Conservation (phyloP, 2,113 vertebrate genomes). For the Megalops atlanticus region DNA sequence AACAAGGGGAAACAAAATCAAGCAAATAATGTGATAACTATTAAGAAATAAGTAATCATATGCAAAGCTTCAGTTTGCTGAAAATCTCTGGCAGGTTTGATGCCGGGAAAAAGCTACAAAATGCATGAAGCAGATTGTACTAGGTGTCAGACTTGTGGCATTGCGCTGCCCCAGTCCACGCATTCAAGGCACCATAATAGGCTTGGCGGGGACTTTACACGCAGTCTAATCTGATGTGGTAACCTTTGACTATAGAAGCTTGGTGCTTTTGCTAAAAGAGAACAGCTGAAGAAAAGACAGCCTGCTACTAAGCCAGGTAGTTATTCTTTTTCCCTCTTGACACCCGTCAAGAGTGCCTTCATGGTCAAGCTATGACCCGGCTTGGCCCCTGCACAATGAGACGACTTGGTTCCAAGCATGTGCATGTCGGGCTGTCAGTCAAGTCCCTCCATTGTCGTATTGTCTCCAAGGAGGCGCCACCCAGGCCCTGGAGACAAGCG, state of each 20-base stretch:
- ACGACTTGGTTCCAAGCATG: constrained; percentile 40
- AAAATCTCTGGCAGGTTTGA: constrained; percentile 2
- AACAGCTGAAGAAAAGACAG: constrained; percentile 41
- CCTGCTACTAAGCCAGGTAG: constrained; percentile 38
- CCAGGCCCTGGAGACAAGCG: constrained; percentile 22
- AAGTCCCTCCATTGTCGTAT: constrained; percentile 41
- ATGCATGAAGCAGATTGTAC: constrained; percentile 37
- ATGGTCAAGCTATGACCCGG: constrained; percentile 34
- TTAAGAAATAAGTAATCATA: constrained; percentile 34
- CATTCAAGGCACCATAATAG: constrained; percentile 61
- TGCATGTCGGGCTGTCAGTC: constrained; percentile 37
- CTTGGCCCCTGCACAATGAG: constrained; percentile 54
- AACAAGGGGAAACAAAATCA: constrained; percentile 38
- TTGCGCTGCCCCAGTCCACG: constrained; percentile 38
- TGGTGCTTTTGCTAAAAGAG: constrained; percentile 35
- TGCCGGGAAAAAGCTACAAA: constrained; percentile 31
- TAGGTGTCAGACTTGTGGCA: constrained; percentile 35
- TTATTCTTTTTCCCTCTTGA: constrained; percentile 51
- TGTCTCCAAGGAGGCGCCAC: constrained; percentile 3
- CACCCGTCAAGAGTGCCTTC: constrained; percentile 50
- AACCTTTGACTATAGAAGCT: constrained; percentile 50
- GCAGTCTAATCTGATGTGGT: constrained; percentile 60
- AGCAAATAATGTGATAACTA: constrained; percentile 34
- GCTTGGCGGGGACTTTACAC: constrained; percentile 60
- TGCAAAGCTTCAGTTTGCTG: constrained; percentile 40